Evolutionary conservation across 1,140 invertebrate species (phyloP), one percentile per base, ranked within the genome.

Genomic region (Listronotus bonariensis): DNA sequence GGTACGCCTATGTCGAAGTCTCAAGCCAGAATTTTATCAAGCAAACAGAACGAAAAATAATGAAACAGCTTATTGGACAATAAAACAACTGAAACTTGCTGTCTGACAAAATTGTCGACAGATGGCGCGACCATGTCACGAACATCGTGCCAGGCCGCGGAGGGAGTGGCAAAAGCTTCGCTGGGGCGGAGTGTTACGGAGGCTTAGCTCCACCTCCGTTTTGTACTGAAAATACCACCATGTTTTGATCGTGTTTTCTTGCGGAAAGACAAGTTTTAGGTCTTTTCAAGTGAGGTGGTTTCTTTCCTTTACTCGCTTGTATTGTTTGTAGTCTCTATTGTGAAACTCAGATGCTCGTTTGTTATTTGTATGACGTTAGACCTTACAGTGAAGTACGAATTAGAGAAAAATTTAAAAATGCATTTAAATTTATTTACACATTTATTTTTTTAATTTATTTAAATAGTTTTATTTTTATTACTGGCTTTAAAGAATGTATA

Each of bases 31-130:
- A 72, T 72, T 68, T 72, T 72, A 71, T 71, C 66, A 68, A 72
- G 67, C 68, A 72, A 71, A 62, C 60, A 62, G 67, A 60, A 67
- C 67, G 69, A 66, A 72, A 65, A 74, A 74, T 72, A 74, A 74
- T 74, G 68, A 73, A 74, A 74, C 71, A 74, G 71, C 72, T 74
- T 74, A 74, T 74, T 72, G 67, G 64, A 67, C 72, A 74, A 73
- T 73, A 72, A 74, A 75, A 74, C 72, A 71, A 73, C 55, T 65
- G 52, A 61, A 54, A 67, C 51, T 60, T 41, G 52, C 36, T 57
- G 48, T 59, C 48, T 66, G 43, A 31, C 42, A 43, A n/a, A 15
- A 15, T 20, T 26, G 49, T 68, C 71, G 65, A 73, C 66, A 76
- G 75, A 76, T 75, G 71, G 73, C 75, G 56, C 65, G 46, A 61